Evolutionary conservation across 2,888 invertebrate species (phyloP).

Genomic region (Cantharis lateralis): DNA sequence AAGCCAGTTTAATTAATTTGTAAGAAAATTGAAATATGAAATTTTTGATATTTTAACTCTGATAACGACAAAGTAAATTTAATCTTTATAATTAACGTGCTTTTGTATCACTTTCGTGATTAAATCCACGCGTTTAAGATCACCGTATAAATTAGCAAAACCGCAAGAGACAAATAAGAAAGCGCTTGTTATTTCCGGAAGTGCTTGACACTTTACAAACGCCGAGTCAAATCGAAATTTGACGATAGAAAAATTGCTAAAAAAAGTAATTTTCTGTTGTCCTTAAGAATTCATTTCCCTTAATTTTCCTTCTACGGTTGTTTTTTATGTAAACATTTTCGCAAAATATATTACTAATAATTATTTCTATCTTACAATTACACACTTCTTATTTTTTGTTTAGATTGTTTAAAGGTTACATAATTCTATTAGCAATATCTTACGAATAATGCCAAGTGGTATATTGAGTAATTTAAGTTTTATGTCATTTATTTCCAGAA

Average conservation of each 20-base stretch:
- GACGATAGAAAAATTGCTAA: constrained; percentile 11
- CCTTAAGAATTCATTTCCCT: not conserved
- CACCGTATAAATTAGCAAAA: constrained; percentile 21
- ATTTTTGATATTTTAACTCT: not conserved
- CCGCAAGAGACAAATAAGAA: constrained; percentile 24
- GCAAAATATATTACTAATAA: too few species aligned
- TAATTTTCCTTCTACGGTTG: not conserved
- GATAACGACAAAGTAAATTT: not conserved
- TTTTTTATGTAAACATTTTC: too few species aligned
- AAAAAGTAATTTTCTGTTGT: constrained; percentile 15
- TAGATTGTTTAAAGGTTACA: too few species aligned
- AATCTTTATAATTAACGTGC: constrained; percentile 12
- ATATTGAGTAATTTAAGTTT: too few species aligned
- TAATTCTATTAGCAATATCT: too few species aligned
- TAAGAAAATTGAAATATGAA: not conserved
- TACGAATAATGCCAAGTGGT: too few species aligned
- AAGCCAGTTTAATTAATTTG: not conserved
- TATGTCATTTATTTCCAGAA: too few species aligned
- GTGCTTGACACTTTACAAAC: constrained; percentile 19
- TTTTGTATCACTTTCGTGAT: constrained; percentile 6
- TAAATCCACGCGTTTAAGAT: constrained; percentile 18
- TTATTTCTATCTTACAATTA: too few species aligned
- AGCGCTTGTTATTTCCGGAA: constrained; percentile 25
- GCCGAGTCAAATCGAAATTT: constrained; percentile 20
- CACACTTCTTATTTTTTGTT: too few species aligned